Conservation (phyloP, 2,888 invertebrate genomes). For the Cryptus viduatorius region DNA sequence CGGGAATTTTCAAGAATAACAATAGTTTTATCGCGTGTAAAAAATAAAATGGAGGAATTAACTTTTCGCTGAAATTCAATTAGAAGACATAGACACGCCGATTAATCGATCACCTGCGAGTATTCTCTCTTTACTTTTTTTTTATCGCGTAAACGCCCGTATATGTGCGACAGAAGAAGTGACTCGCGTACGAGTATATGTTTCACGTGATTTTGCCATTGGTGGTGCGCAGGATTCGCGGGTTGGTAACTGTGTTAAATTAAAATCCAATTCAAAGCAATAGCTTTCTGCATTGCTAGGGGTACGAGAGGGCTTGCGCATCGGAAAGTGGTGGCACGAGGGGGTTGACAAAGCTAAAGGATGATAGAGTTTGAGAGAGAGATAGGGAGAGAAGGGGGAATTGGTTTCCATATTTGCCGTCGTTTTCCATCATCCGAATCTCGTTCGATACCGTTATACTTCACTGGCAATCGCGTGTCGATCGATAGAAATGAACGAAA, state of each 20-base stretch:
- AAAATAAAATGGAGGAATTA: background rate
- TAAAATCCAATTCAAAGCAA: slow-evolving; percentile 69
- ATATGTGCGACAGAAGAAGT: background rate
- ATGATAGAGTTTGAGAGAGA: background rate
- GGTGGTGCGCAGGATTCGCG: background rate
- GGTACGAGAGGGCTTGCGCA: background rate
- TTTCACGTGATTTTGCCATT: background rate
- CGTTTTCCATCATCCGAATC: slow-evolving; percentile 58
- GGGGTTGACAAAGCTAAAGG: slow-evolving; percentile 4
- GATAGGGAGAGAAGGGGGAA: slow-evolving; percentile 38
- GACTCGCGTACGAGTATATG: background rate
- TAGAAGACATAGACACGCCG: slow-evolving; percentile 12
- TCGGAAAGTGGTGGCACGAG: slow-evolving; percentile 2
- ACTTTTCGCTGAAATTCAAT: slow-evolving; percentile 30
- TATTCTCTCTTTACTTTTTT: background rate
- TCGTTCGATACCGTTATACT: slow-evolving; percentile 53
- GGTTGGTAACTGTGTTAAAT: slow-evolving; percentile 66
- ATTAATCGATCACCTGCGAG: background rate
- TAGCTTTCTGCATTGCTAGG: slow-evolving; percentile 58
- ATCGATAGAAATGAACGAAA: slow-evolving; percentile 25
- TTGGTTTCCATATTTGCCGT: slow-evolving; percentile 70
- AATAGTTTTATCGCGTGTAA: background rate
- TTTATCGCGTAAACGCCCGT: background rate
- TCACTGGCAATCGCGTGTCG: slow-evolving; percentile 32
- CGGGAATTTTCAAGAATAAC: background rate